These are phyloP conservation scores for Drosophila robusta DNA, from an alignment of 2,888 invertebrate genomes.

Conservation along the genomic window DNA sequence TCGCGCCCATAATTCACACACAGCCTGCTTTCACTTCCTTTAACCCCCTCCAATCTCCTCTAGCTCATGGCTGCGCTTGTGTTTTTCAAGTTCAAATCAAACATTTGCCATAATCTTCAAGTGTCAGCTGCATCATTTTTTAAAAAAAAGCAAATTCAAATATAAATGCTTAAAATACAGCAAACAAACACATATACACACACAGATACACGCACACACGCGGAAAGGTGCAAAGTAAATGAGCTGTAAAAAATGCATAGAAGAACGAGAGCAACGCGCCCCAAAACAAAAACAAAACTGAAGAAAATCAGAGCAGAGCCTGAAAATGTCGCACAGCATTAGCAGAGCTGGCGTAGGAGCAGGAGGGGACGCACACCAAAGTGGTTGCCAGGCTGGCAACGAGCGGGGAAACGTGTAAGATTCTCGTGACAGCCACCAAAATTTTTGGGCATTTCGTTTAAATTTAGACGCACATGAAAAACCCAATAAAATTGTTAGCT, in stretches of 20 bases:
- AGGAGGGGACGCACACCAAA: slow-evolving; percentile 29
- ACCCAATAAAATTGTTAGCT: slow-evolving; percentile 69
- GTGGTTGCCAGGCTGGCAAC: slow-evolving; percentile 39
- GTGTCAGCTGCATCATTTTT: slow-evolving; percentile 68
- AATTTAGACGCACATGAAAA: slow-evolving; percentile 68
- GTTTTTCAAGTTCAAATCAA: slow-evolving; percentile 77
- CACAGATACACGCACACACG: slow-evolving; percentile 5
- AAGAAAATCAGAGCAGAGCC: slow-evolving; percentile 30
- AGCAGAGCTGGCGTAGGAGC: slow-evolving; percentile 1
- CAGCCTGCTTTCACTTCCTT: slow-evolving; percentile 61
- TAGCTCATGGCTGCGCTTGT: slow-evolving; percentile 3
- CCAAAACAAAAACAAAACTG: slow-evolving; percentile 17
- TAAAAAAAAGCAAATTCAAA: slow-evolving; percentile 44
- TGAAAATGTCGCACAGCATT: slow-evolving; percentile 66
- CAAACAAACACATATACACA: slow-evolving; percentile 21
- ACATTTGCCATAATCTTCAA: slow-evolving; percentile 75
- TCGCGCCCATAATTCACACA: slow-evolving; percentile 56
- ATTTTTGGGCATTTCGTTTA: slow-evolving; percentile 68
- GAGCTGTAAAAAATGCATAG: slow-evolving; percentile 57
- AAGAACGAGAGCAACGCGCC: slow-evolving; percentile 16
- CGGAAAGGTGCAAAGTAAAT: slow-evolving; percentile 71
- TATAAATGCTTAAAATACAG: not conserved
- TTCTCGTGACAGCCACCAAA: slow-evolving; percentile 42
- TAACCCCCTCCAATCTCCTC: not conserved
- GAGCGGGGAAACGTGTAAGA: slow-evolving; percentile 53